These are phyloP conservation scores for Scaptomyza tumidula DNA, from an alignment of 2,888 invertebrate species.

Conservation along the genomic window DNA sequence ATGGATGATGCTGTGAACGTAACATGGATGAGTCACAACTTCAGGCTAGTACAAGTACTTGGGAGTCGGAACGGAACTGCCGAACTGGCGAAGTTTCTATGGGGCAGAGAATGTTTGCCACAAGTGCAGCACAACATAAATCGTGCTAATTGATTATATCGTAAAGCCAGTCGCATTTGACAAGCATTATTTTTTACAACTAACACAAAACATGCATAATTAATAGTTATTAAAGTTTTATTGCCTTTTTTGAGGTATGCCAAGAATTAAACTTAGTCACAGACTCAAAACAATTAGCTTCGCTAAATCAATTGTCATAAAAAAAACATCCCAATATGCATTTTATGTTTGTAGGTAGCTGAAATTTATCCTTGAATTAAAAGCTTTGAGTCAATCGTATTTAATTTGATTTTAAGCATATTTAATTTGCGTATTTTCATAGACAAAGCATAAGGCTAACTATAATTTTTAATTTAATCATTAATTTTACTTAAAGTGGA, in stretches of 20 bases:
- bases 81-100: slow-evolving; percentile 13
- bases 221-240: slow-evolving; percentile 69
- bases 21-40: slow-evolving; percentile 64
- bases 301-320: slow-evolving; percentile 35
- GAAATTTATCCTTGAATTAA: background rate
- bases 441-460: background rate
- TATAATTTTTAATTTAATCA: background rate
- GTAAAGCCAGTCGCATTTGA: slow-evolving; percentile 55
- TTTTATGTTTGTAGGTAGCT: background rate
- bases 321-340: slow-evolving; percentile 8
- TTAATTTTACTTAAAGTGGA: slow-evolving; percentile 2
- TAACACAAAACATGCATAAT: slow-evolving; percentile 75
- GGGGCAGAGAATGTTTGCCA: slow-evolving; percentile 1
- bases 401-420: background rate
- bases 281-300: slow-evolving; percentile 32
- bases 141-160: slow-evolving; percentile 79
- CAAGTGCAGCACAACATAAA: slow-evolving; percentile 79
- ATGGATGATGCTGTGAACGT: slow-evolving; percentile 34
- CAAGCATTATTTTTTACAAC: slow-evolving; percentile 62
- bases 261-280: slow-evolving; percentile 23
- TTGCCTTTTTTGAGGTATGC: slow-evolving; percentile 40
- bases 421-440: background rate
- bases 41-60: slow-evolving; percentile 57
- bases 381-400: background rate
- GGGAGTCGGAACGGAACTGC: slow-evolving; percentile 32